A percentile compares a stretch with the other conserved stretches of the same genome.
These are phyloP conservation scores for Nemoura dubitans DNA, from an alignment of 2,888 invertebrate species.

Conservation along the genomic window DNA sequence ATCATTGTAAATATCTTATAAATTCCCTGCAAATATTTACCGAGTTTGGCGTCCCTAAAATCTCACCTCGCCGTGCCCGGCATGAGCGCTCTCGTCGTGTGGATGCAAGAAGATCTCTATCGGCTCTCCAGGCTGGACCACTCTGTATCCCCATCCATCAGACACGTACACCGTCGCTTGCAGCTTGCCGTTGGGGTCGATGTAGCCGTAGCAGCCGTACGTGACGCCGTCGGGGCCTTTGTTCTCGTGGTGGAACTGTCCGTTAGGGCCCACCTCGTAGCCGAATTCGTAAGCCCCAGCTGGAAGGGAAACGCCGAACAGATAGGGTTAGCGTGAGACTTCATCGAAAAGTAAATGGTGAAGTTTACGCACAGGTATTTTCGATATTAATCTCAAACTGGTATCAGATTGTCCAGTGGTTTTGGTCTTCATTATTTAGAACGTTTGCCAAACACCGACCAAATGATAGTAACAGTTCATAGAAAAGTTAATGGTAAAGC, in stretches of 20 bases:
- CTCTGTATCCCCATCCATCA: constrained; percentile 80
- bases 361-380: too few relatives aligned
- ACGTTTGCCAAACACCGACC: too few relatives aligned
- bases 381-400: too few relatives aligned
- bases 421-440: too few relatives aligned
- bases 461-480: too few relatives aligned
- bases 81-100: constrained; percentile 56
- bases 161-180: constrained; percentile 80
- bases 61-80: constrained; percentile 51
- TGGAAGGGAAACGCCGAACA: too few relatives aligned
- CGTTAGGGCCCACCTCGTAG: constrained; percentile 78
- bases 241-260: constrained; percentile 82
- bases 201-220: constrained; percentile 82
- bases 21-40: too few relatives aligned
- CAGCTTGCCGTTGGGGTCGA: constrained; percentile 72
- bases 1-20: too few relatives aligned
- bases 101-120: constrained; percentile 72
- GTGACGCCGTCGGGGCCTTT: constrained; percentile 80
- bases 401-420: too few relatives aligned
- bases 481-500: too few relatives aligned
- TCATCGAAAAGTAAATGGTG: too few relatives aligned
- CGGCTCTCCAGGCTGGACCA: constrained; percentile 73
- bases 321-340: constrained; percentile 50
- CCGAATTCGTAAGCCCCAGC: constrained; percentile 77
- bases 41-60: constrained; percentile 43